Evolutionary conservation across 2,888 invertebrate species (phyloP).

Genomic region (Camponotus fellah): DNA sequence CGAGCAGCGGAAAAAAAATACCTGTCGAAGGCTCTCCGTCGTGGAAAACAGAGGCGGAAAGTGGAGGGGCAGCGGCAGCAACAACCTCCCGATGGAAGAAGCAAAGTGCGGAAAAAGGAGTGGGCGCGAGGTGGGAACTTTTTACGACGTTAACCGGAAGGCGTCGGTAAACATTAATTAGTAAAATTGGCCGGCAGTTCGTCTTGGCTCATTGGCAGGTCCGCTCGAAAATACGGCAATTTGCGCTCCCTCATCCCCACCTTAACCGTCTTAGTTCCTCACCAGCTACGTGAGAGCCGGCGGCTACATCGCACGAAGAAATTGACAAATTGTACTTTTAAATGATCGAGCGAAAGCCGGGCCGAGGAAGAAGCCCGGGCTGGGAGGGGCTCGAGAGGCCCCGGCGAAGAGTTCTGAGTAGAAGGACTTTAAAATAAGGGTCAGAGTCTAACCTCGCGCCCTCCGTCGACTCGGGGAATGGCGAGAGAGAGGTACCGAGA

Average conservation of each 20-base stretch:
- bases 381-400: constrained; percentile 56
- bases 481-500: constrained; percentile 43
- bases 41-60: constrained; percentile 18
- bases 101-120: constrained; percentile 10
- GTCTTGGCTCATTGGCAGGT: constrained; percentile 73
- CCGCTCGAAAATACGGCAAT: constrained; percentile 72
- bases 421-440: constrained; percentile 74
- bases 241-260: constrained; percentile 43
- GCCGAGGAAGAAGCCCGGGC: constrained; percentile 48
- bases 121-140: constrained; percentile 33
- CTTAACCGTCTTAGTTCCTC: constrained; percentile 13
- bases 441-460: constrained; percentile 51
- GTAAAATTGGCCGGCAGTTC: constrained; percentile 72
- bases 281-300: constrained; percentile 60
- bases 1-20: constrained; percentile 24
- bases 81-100: constrained; percentile 26
- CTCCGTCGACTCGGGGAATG: not conserved
- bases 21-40: not conserved
- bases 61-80: constrained; percentile 7
- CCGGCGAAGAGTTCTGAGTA: constrained; percentile 32
- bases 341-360: constrained; percentile 66
- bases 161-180: constrained; percentile 74
- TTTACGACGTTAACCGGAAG: constrained; percentile 38
- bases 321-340: constrained; percentile 79
- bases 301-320: constrained; percentile 63